Evolutionary conservation across 2,797 vertebrate genomes (phyloP).

Genomic region (Melanotaenia boesemani): DNA sequence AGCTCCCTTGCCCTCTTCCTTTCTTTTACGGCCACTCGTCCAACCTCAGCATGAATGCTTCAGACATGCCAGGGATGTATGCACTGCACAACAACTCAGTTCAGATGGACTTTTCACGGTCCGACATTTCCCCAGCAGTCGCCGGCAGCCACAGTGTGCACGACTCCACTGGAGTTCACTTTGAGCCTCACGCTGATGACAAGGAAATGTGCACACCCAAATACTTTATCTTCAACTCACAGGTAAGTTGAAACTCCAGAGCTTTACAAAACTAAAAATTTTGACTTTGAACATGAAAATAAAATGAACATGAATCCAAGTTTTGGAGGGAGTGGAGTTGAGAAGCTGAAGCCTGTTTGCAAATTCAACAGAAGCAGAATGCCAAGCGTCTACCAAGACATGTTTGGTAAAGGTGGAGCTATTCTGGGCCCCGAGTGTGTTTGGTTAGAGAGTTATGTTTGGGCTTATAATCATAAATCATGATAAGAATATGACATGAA

Average conservation of each 20-base stretch:
- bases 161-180: conserved; percentile 77
- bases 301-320: background rate
- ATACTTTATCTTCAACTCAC: conserved; percentile 96
- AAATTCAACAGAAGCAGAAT: conserved; percentile 8
- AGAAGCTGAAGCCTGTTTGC: background rate
- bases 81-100: conserved; percentile 79
- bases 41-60: conserved; percentile 87
- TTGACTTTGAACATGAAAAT: background rate
- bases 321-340: background rate
- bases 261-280: background rate
- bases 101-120: conserved; percentile 84
- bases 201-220: conserved; percentile 91
- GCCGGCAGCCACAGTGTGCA: conserved; percentile 64
- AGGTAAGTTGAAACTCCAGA: conserved; percentile 81
- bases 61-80: conserved; percentile 76
- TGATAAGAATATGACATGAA: background rate
- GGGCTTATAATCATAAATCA: conserved; percentile 17
- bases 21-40: conserved; percentile 77
- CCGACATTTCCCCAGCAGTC: conserved; percentile 67
- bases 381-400: conserved; percentile 20
- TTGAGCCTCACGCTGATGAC: conserved; percentile 77
- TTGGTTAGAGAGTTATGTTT: conserved; percentile 5
- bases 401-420: conserved; percentile 41
- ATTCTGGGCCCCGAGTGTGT: conserved; percentile 29
- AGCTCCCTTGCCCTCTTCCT: conserved; percentile 93